Evolutionary conservation across 92 coral and sea anemone species (phyloP).

Genomic region (Micromussa lordhowensis): DNA sequence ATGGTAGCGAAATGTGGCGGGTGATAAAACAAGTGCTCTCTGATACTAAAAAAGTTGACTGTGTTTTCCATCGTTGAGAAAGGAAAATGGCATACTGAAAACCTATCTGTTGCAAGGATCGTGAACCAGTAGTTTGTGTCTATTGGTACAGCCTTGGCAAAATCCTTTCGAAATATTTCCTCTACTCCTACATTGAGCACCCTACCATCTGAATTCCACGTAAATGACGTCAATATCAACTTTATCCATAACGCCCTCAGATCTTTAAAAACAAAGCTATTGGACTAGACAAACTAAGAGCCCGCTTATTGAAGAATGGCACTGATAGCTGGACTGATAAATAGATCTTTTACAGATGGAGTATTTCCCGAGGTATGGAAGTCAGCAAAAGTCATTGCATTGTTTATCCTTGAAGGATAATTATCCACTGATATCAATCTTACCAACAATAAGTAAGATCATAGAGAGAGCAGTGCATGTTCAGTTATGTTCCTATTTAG

Average conservation of each 20-base stretch:
- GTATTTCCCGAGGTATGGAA: slow-evolving; percentile 63
- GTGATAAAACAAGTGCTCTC: slow-evolving; percentile 59
- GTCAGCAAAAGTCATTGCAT: slow-evolving; percentile 64
- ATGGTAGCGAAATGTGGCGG: slow-evolving; percentile 55
- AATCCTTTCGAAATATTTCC: slow-evolving; percentile 1
- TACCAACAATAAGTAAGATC: slow-evolving; percentile 61
- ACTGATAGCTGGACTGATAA: slow-evolving; percentile 43
- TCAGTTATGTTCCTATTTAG: slow-evolving; percentile 43
- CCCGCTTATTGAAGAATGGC: slow-evolving; percentile 54
- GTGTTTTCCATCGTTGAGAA: slow-evolving; percentile 47
- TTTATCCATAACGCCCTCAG: slow-evolving; percentile 50
- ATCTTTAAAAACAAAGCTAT: slow-evolving; percentile 45
- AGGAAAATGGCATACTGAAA: slow-evolving; percentile 37
- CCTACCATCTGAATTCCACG: too few relatives aligned
- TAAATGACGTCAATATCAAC: not conserved
- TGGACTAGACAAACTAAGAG: slow-evolving; percentile 62
- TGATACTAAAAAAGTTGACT: slow-evolving; percentile 18
- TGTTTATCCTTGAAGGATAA: slow-evolving; percentile 55
- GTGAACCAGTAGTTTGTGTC: slow-evolving; percentile 60
- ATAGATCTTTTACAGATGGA: slow-evolving; percentile 39
- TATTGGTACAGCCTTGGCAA: slow-evolving; percentile 54
- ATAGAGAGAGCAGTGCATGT: slow-evolving; percentile 59
- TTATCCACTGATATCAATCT: slow-evolving; percentile 65
- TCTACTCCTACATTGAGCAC: not conserved
- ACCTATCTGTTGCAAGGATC: slow-evolving; percentile 24